Evolutionary conservation across 2,113 vertebrate genomes (phyloP), one percentile per base, ranked within the genome.

Genomic region (Spermophilus dauricus): DNA sequence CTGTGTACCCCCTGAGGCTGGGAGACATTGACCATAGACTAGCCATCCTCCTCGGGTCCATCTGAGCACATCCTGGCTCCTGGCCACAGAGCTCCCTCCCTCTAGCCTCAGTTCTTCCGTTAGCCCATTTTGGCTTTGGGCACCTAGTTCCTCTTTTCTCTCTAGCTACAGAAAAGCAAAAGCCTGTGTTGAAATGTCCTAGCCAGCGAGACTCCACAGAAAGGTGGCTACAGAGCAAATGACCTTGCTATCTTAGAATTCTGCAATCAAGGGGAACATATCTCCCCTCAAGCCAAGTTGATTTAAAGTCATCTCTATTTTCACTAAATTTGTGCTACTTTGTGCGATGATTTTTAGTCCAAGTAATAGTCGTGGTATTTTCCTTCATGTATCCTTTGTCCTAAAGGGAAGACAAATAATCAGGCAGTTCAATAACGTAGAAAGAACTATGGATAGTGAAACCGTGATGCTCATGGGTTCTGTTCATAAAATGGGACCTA

Each of bases 301-400:
- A 16, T 34, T 69, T 32, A 34, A 5, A 30, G n/a, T 7, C 11
- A 51, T 14, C 30, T 17, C 0, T 14, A 7, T 30, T 48, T 30
- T 65, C 3, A 30, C 17, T 22, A 65, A 17, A 5, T 24, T 3
- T 37, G 26, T 26, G 2, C 9, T 5, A 42, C 1, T 51, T 45
- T 26, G 76, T 39, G 30, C 7, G 3, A 16, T 67, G 37, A 32
- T 86, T 34, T 65, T 91, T 42, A 91, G 65, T 30, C 22, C 28
- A 82, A 65, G 12, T 34, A 37, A 34, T 4, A 34, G 67, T 34
- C 32, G 32, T 3, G 20, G 26, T 18, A 8, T 39, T 2, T 73
- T 1, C 24, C n/a, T 65, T 63, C 76, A 6, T 0, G 2, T 24
- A 20, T 63, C 3, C 20, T 32, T 10, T 30, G 28, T 30, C n/a